A percentile compares a stretch with the other conserved stretches of the same genome.
Conservation (phyloP, 2,113 vertebrate species). For the Ahaetulla prasina region DNA sequence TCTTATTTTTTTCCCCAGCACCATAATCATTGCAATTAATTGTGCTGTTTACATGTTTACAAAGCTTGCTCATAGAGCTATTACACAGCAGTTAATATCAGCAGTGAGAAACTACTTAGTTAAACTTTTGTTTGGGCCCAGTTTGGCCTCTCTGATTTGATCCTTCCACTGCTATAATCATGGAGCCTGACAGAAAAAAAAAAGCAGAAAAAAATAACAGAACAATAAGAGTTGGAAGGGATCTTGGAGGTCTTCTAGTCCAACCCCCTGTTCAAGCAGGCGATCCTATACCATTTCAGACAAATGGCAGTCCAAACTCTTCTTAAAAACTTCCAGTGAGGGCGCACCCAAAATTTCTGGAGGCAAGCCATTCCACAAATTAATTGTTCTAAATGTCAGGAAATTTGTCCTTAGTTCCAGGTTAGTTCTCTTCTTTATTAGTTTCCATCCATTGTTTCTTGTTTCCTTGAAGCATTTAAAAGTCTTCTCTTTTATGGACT, state of each 20-base stretch:
- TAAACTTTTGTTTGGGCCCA: background rate
- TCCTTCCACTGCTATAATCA: background rate
- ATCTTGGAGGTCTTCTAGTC: background rate
- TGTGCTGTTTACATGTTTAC: slow-evolving; percentile 14
- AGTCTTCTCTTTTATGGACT: background rate
- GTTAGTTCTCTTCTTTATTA: background rate
- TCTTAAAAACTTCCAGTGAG: background rate
- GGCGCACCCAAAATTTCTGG: background rate
- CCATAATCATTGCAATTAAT: slow-evolving; percentile 43
- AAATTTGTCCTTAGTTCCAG: too few species aligned
- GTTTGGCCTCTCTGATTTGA: background rate
- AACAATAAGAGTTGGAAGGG: background rate
- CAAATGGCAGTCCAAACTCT: background rate
- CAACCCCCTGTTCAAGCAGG: background rate
- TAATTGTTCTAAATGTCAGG: too few species aligned
- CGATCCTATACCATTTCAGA: background rate
- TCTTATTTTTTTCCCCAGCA: background rate
- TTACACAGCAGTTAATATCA: slow-evolving; percentile 34
- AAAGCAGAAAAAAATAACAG: background rate
- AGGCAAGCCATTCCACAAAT: background rate
- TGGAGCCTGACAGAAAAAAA: background rate
- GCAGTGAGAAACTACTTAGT: background rate
- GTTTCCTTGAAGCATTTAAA: background rate
- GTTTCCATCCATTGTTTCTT: background rate
- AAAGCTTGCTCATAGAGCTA: slow-evolving; percentile 19